Evolutionary conservation across 2,113 vertebrate genomes (phyloP).

Genomic region (Aplodontia rufa): DNA sequence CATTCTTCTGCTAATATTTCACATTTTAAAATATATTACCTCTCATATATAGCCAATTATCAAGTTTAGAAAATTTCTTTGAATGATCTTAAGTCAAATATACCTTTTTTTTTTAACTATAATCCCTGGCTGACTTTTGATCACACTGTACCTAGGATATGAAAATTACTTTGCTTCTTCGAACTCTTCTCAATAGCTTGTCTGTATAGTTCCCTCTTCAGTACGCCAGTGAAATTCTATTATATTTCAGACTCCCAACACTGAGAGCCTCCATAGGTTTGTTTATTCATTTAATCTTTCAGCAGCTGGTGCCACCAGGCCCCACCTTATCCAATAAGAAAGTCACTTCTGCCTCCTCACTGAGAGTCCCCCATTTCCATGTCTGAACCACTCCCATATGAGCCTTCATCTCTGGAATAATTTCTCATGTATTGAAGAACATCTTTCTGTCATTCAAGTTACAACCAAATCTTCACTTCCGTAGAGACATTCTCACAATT

Average conservation of each 20-base stretch:
- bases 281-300: conserved; percentile 12
- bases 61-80: conserved; percentile 18
- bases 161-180: not conserved
- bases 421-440: not conserved
- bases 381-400: not conserved
- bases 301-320: not conserved
- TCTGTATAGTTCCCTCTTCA: not conserved
- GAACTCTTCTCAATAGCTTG: not conserved
- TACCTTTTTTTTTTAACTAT: not conserved
- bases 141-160: not conserved
- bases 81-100: not conserved
- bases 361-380: not conserved
- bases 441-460: conserved; percentile 34
- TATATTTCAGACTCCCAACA: not conserved
- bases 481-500: conserved; percentile 39
- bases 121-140: not conserved
- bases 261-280: not conserved
- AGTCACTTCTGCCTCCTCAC: not conserved
- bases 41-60: not conserved
- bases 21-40: not conserved
- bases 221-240: not conserved
- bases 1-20: not conserved
- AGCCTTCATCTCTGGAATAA: not conserved
- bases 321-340: not conserved
- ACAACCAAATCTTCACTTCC: conserved; percentile 8